phyloP scores from a whole-genome alignment of 2,113 vertebrate genomes.

The Oxyura jamaicensis region DNA sequence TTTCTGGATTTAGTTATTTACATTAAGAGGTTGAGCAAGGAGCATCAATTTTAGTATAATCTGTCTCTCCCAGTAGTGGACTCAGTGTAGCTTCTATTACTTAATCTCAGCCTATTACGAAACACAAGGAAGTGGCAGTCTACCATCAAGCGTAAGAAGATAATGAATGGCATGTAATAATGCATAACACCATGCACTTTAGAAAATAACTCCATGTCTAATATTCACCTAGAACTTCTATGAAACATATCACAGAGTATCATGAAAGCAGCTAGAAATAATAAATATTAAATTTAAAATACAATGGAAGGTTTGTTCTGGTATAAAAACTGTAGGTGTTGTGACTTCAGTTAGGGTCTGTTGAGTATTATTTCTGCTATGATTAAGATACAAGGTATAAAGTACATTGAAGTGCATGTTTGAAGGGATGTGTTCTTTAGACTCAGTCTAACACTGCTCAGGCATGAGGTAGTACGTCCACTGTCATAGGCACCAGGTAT shows the following conservation, averaged over 20 bases:
- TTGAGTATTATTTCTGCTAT: not conserved
- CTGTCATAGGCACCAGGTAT: not conserved
- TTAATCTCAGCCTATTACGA: not conserved
- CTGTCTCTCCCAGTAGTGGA: not conserved
- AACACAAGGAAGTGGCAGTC: not conserved
- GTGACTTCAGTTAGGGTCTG: not conserved
- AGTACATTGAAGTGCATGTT: not conserved
- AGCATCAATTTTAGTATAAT: not conserved
- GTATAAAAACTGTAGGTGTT: not conserved
- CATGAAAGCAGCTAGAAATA: not conserved
- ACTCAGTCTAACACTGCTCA: not conserved
- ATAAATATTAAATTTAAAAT: not conserved
- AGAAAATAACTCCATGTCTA: not conserved
- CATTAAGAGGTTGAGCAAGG: too few species aligned
- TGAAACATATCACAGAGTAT: fast-evolving
- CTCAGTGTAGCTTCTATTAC: not conserved
- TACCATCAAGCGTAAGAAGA: not conserved
- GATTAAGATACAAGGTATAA: not conserved
- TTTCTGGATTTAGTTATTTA: too few species aligned
- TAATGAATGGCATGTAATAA: not conserved
- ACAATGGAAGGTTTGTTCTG: not conserved
- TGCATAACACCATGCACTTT: not conserved
- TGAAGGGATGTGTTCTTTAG: not conserved
- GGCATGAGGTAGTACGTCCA: not conserved
- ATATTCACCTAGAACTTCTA: not conserved